A percentile compares a stretch with the other conserved stretches of the same genome.
Evolutionary conservation across 2,113 vertebrate genomes (phyloP).

Genomic region (Notiomystis cincta): DNA sequence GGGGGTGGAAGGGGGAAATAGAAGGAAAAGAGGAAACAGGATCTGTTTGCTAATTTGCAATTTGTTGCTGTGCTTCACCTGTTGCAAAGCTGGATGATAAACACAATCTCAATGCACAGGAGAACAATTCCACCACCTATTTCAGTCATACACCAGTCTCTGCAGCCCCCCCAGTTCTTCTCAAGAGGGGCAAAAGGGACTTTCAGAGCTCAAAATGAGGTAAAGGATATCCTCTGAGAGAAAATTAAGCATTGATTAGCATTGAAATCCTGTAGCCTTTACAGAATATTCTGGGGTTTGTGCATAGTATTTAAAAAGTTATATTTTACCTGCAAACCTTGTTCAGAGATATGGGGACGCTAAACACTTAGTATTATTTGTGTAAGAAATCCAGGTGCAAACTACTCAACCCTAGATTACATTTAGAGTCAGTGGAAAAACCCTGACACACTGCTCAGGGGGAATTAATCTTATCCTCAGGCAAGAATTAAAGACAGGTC

Average conservation of each 20-base stretch:
- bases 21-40: background rate
- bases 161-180: background rate
- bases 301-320: background rate
- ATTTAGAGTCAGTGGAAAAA: background rate
- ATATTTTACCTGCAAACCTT: background rate
- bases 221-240: background rate
- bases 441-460: background rate
- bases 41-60: background rate
- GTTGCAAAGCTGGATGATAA: background rate
- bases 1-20: background rate
- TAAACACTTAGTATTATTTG: background rate
- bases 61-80: background rate
- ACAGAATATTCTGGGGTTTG: background rate
- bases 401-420: background rate
- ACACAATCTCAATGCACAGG: background rate
- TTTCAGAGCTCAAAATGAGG: background rate
- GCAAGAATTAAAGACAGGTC: background rate
- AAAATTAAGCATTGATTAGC: background rate
- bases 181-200: background rate
- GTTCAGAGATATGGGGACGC: background rate
- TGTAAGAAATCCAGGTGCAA: background rate
- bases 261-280: background rate
- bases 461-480: background rate
- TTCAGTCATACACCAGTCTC: background rate
- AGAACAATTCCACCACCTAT: background rate